Percentiles rank a stretch among this genome's conserved stretches.
Evolutionary conservation across 2,888 invertebrate genomes (phyloP).

Genomic region (Catocala sponsa): DNA sequence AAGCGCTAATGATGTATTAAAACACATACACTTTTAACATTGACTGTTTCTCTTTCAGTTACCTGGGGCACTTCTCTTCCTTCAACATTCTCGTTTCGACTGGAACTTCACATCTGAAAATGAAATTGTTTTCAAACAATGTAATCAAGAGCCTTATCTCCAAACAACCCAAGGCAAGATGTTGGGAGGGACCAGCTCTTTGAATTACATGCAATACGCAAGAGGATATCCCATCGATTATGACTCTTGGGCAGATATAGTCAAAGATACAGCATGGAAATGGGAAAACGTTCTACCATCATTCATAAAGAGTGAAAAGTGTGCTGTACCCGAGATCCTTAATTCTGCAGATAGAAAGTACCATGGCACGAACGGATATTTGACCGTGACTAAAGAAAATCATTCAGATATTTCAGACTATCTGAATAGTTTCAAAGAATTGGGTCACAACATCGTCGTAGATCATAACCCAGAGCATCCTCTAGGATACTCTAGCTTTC

Average conservation of each 20-base stretch:
- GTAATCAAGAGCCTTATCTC: not conserved
- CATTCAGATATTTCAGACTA: conserved; percentile 10
- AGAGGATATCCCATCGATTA: conserved; percentile 21
- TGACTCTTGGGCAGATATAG: conserved; percentile 13
- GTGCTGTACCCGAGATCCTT: conserved; percentile 9
- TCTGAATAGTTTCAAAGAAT: conserved; percentile 6
- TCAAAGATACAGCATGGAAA: conserved; percentile 15
- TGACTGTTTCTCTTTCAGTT: not conserved
- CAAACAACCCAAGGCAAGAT: conserved; percentile 16
- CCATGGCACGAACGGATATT: conserved; percentile 17
- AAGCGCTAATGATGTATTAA: no score
- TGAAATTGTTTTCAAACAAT: not conserved
- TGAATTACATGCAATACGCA: conserved; percentile 8
- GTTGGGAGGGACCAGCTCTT: conserved; percentile 21
- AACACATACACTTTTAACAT: no score
- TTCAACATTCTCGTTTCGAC: not conserved
- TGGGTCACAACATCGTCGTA: conserved; percentile 1
- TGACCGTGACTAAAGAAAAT: conserved; percentile 15
- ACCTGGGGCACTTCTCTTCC: not conserved
- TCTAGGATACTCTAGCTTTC: conserved; percentile 8
- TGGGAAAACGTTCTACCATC: conserved; percentile 9
- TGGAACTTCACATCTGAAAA: not conserved
- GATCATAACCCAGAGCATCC: conserved; percentile 6
- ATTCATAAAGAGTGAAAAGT: conserved; percentile 24
- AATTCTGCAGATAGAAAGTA: conserved; percentile 4